Base-by-base conservation (phyloP, 1,140 invertebrate genomes). In the Lordiphosa mommai region DNA sequence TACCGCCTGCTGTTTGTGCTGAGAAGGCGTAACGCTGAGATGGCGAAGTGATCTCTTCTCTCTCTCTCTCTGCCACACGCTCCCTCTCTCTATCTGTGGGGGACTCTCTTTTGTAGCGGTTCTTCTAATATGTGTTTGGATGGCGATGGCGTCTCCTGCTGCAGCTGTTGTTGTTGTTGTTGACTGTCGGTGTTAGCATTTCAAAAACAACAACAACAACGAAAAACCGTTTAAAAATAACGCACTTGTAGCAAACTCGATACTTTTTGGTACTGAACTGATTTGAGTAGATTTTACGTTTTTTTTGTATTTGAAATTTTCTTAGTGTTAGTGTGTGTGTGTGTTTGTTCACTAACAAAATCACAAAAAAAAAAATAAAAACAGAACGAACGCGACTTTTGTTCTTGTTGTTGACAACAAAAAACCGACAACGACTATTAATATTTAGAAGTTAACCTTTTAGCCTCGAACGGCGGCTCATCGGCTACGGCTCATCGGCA, bases 381-480 rank as follows among this genome's bases (percentile, higher is more conserved):
- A 33, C 17, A 17, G 16, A 57, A 33, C 16, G 46, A 50, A 66
- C 36, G 52, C 61, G 61, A 65, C 53, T 64, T 70, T 46, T 61
- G 48, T 68, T 63, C 29, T 58, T 47, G 46, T 70, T 68, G 58
- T 72, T 77, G 66, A 70, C 70, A 70, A 70, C 66, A 69, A 70
- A 70, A 61, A 60, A 76, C 49, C 67, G 41, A 47, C 59, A 57
- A 74, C 80, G 80, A 77, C 85, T 87, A 87, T 87, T 87, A 87
- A 87, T 87, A 87, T 87, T 87, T 87, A 87, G 85, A 87, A 87
- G 85, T 87, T 87, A 87, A 87, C 85, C 85, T 87, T 85, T 87
- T 87, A 87, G 85, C 85, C 85, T 77, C 47, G 57, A 55, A 74
- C 67, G 65, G 61, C 74, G 66, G 77, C 71, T 72, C 76, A 80